These are phyloP conservation scores for Sciurus niger DNA, from an alignment of 2,113 vertebrate genomes.

Conservation along the genomic window DNA sequence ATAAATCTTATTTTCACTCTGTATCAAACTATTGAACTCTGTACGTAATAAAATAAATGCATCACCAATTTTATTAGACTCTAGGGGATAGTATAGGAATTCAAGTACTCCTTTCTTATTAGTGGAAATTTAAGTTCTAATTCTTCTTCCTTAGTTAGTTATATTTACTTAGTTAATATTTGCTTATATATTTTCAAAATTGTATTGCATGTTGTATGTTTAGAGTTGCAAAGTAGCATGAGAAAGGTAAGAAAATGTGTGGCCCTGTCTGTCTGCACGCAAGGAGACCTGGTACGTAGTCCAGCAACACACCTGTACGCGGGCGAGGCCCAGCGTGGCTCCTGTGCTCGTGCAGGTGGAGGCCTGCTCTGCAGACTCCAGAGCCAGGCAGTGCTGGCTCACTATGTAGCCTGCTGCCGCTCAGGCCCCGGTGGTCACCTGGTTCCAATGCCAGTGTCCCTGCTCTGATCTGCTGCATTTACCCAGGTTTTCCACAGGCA, in stretches of 20 bases:
- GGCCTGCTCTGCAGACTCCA: too few relatives aligned
- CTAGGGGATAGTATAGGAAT: not conserved
- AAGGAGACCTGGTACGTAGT: not conserved
- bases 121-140: not conserved
- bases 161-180: not conserved
- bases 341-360: too few relatives aligned
- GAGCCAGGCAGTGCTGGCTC: not conserved
- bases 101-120: not conserved
- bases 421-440: not conserved
- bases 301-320: not conserved
- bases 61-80: not conserved
- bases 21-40: not conserved
- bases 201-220: not conserved
- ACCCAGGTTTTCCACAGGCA: too few relatives aligned
- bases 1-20: not conserved
- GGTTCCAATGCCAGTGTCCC: not conserved
- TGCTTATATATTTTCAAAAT: not conserved
- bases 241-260: not conserved
- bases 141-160: not conserved
- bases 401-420: not conserved
- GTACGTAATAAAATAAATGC: not conserved
- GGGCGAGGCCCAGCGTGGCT: too few relatives aligned
- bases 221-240: not conserved
- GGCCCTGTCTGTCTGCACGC: not conserved
- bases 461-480: too few relatives aligned